Conservation (phyloP, 2,888 invertebrate genomes). For the Drosophila affinis region DNA sequence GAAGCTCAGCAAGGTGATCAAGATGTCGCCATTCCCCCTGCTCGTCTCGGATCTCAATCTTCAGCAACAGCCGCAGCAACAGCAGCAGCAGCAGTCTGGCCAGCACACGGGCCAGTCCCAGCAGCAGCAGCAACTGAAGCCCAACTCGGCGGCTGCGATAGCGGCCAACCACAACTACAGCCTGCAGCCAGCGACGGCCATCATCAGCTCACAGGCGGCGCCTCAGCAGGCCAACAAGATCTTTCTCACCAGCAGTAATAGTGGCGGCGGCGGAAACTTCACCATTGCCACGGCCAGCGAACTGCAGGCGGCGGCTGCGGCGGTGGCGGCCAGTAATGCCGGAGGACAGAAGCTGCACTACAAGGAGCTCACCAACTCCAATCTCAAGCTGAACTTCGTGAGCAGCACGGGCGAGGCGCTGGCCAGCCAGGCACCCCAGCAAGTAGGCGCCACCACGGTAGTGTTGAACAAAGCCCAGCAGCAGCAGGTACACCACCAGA, state of each 20-base stretch:
- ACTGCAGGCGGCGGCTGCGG: conserved; percentile 69
- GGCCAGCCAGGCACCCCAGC: conserved; percentile 56
- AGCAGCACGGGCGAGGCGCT: conserved; percentile 57
- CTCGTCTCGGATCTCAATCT: conserved; percentile 81
- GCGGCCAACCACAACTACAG: conserved; percentile 84
- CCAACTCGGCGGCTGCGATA: conserved; percentile 81
- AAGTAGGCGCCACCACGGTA: conserved; percentile 70
- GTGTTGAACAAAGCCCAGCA: conserved; percentile 76
- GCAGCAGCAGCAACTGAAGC: conserved; percentile 71
- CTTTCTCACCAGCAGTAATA: conserved; percentile 79
- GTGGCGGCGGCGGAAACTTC: conserved; percentile 73
- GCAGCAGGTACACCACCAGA: conserved; percentile 74
- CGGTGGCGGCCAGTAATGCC: conserved; percentile 10
- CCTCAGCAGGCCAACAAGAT: conserved; percentile 81
- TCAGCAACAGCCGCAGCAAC: conserved; percentile 56
- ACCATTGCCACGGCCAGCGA: conserved; percentile 82
- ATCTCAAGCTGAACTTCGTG: conserved; percentile 83
- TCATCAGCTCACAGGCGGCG: conserved; percentile 80
- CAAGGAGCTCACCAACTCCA: conserved; percentile 81
- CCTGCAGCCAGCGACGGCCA: conserved; percentile 82
- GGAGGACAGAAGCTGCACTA: conserved; percentile 81
- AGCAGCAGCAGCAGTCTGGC: conserved; percentile 28
- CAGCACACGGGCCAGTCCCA: conserved; percentile 36
- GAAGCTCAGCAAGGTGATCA: conserved; percentile 82
- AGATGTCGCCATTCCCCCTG: conserved; percentile 82